Evolutionary conservation across 2,888 invertebrate species (phyloP).

Genomic region (Trichogramma evanescens): DNA sequence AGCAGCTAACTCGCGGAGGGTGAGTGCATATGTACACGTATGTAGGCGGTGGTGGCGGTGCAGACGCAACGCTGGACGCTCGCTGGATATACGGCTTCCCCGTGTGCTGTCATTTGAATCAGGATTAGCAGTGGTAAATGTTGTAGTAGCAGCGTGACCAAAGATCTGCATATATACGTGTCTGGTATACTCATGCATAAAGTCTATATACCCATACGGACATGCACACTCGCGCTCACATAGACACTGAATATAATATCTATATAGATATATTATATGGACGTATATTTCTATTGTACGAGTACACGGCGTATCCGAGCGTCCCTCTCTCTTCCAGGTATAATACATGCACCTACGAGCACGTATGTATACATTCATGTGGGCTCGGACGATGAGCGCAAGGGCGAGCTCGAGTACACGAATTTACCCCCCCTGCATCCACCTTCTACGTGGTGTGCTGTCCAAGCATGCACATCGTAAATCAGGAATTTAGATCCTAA

Average conservation of each 20-base stretch:
- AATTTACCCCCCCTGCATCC: too few relatives aligned
- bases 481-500: conserved; percentile 25
- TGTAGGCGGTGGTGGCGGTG: conserved; percentile 24
- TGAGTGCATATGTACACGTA: not conserved
- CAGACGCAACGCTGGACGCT: conserved; percentile 19
- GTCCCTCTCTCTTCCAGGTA: too few relatives aligned
- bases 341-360: too few relatives aligned
- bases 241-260: too few relatives aligned
- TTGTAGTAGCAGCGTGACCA: conserved; percentile 3
- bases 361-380: too few relatives aligned
- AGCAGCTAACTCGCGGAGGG: not conserved
- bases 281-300: too few relatives aligned
- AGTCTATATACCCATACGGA: not conserved
- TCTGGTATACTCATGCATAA: not conserved
- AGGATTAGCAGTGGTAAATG: conserved; percentile 33
- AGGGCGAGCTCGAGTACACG: too few relatives aligned
- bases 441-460: too few relatives aligned
- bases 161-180: conserved; percentile 18
- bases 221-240: too few relatives aligned
- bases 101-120: conserved; percentile 41
- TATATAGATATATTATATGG: too few relatives aligned
- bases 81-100: conserved; percentile 39
- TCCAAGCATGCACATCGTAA: not conserved
- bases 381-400: too few relatives aligned
- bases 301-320: too few relatives aligned